Conservation (phyloP, 92 coral and sea anemone species). For the Siderastrea radians region DNA sequence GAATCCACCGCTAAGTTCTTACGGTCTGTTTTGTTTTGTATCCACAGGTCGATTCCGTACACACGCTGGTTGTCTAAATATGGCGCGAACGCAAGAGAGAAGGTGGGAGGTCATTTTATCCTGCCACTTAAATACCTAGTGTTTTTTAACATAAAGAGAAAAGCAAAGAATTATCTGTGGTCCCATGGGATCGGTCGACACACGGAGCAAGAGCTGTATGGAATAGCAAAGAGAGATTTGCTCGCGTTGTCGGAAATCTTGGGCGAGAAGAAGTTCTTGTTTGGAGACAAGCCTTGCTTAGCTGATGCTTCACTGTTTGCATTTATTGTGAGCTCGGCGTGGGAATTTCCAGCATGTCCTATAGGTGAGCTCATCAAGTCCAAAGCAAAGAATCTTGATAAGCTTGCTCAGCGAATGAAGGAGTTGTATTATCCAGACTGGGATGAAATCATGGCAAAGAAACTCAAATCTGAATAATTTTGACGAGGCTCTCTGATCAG, state of each 20-base stretch:
- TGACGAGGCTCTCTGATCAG: not conserved
- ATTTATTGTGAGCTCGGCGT: slow-evolving; percentile 56
- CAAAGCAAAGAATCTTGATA: slow-evolving; percentile 62
- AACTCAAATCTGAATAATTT: not conserved
- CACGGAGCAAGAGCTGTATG: slow-evolving; percentile 72
- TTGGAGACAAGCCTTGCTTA: slow-evolving; percentile 76
- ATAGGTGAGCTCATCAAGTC: slow-evolving; percentile 51
- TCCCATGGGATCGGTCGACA: slow-evolving; percentile 87
- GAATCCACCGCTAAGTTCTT: not conserved
- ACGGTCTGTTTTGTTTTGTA: not conserved
- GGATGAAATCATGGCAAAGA: slow-evolving; percentile 59
- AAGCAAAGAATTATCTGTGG: slow-evolving; percentile 12
- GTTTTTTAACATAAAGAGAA: slow-evolving; percentile 31
- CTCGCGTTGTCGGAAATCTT: slow-evolving; percentile 62
- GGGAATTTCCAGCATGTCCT: slow-evolving; percentile 60
- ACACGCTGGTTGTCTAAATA: slow-evolving; percentile 64
- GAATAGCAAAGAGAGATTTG: slow-evolving; percentile 72
- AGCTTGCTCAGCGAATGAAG: slow-evolving; percentile 76
- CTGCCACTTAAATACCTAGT: slow-evolving; percentile 42
- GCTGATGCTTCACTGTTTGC: slow-evolving; percentile 76
- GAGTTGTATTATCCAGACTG: slow-evolving; percentile 75
- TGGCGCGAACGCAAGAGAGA: slow-evolving; percentile 39
- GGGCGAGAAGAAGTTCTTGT: slow-evolving; percentile 75
- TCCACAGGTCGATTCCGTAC: slow-evolving; percentile 77
- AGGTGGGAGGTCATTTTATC: slow-evolving; percentile 10